Evolutionary conservation across 2,113 vertebrate genomes (phyloP).

Genomic region (Silurus asotus): DNA sequence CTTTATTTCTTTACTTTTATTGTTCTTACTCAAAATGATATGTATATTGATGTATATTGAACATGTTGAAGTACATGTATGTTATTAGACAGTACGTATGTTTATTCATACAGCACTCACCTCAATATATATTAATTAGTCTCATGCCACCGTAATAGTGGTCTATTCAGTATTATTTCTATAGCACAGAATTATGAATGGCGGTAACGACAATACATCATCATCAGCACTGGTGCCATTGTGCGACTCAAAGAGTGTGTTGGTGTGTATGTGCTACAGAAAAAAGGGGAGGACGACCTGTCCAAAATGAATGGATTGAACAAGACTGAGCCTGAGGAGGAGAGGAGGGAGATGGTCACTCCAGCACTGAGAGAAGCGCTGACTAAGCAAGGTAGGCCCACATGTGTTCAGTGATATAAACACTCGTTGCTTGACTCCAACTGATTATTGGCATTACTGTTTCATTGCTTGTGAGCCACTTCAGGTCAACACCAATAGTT

Average conservation of each 20-base stretch:
- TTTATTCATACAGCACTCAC: neutral
- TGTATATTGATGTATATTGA: neutral
- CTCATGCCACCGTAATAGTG: neutral
- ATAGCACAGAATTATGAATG: neutral
- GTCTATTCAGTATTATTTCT: neutral
- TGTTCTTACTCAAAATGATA: neutral
- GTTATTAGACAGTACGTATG: neutral
- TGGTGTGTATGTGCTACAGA: slow-evolving; percentile 64
- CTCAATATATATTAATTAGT: neutral
- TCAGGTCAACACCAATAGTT: neutral
- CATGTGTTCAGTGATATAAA: no score
- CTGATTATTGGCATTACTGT: neutral
- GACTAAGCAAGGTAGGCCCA: slow-evolving; percentile 85
- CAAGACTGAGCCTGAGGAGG: slow-evolving; percentile 66
- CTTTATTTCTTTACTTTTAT: neutral
- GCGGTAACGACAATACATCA: neutral
- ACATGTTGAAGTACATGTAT: neutral
- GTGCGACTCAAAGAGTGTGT: neutral
- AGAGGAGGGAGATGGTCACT: slow-evolving; percentile 88
- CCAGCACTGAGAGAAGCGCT: slow-evolving; percentile 83
- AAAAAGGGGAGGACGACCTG: slow-evolving; percentile 54
- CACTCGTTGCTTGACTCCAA: no score
- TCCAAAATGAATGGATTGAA: slow-evolving; percentile 57
- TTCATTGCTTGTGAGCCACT: neutral
- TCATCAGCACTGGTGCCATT: neutral